These are phyloP conservation scores for Melanostoma scalare DNA, from an alignment of 2,888 invertebrate genomes.

Conservation along the genomic window DNA sequence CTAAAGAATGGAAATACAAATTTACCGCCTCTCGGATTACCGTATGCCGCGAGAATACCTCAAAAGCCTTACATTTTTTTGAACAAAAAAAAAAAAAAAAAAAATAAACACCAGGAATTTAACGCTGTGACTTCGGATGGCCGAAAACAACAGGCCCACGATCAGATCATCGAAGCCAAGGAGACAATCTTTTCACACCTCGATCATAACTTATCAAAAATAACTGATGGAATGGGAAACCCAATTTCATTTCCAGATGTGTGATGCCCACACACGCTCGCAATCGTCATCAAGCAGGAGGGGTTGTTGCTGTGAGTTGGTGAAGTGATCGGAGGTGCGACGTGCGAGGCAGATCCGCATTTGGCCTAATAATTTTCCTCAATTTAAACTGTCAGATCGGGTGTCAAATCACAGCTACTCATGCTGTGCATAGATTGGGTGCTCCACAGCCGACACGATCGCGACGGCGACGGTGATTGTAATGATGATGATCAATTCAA, in stretches of 20 bases:
- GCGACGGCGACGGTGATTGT: slow-evolving; percentile 70
- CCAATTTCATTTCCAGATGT: slow-evolving; percentile 35
- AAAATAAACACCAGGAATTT: slow-evolving; percentile 21
- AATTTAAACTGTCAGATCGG: slow-evolving; percentile 81
- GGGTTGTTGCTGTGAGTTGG: slow-evolving; percentile 34
- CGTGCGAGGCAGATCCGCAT: slow-evolving; percentile 71
- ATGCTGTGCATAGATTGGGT: slow-evolving; percentile 79
- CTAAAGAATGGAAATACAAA: slow-evolving; percentile 73
- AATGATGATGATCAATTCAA: slow-evolving; percentile 78
- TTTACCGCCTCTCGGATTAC: slow-evolving; percentile 73
- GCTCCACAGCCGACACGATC: slow-evolving; percentile 43
- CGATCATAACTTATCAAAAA: slow-evolving; percentile 72
- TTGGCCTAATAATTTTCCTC: slow-evolving; percentile 81
- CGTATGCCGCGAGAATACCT: slow-evolving; percentile 62
- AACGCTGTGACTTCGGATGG: slow-evolving; percentile 22
- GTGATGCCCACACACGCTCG: slow-evolving; percentile 46
- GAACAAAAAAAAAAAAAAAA: no score
- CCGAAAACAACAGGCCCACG: slow-evolving; percentile 35
- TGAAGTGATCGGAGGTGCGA: slow-evolving; percentile 41
- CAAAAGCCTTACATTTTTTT: slow-evolving; percentile 22
- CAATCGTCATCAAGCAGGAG: neutral
- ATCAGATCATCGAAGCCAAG: slow-evolving; percentile 37
- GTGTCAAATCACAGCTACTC: slow-evolving; percentile 82
- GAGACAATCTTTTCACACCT: slow-evolving; percentile 70
- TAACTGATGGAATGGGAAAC: slow-evolving; percentile 58